Evolutionary conservation across 92 coral and sea anemone species (phyloP), one percentile per base, ranked within the genome.

Genomic region (Blastomussa wellsi): DNA sequence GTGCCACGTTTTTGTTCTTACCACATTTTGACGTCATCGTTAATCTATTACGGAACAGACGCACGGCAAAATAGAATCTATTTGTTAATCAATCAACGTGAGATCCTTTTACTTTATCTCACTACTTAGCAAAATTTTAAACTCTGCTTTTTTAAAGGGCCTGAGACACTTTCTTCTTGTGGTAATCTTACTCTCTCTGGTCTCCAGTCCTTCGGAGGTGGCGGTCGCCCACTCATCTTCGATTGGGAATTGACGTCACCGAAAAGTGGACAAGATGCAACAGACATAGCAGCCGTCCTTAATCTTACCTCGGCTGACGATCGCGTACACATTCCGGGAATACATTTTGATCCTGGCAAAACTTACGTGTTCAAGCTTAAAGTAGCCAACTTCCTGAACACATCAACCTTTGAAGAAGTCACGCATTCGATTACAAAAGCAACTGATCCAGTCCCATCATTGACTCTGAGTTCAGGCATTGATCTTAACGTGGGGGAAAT

Each of bases 181-280:
- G 92, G 89, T 29, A 68, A 89, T 68, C 79, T 89, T 26, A 72
- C 86, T 12, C 81, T 89, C 20, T 82, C 79, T 28, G 89, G 89
- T 32, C 31, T 67, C 64, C 89, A 62, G 89, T 89, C 92, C 33
- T 77, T 64, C 28, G 92, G 92, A 0, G 89, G 92, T 15, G 92
- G 92, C 19, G 92, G 92, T 6, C 84, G 92, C 14, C 64, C 66
- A 53, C 75, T 85, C 35, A 71, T 17, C 4, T 89, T 79, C 42
- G 1, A 13, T 1, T 89, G 92, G 92, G 69, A 59, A 20, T 28
- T 85, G 62, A 28, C 0, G 5, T 73, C 62, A 33, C 80, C 80
- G 0, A 4, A 1, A 10, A 26, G 29, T 65, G 84, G 65, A 10
- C 0, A 14, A n/a, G 38, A 29, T 37, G 55, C 57, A 2, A 11